Conservation (phyloP, 2,797 vertebrate species). For the Linurgus olivaceus region DNA sequence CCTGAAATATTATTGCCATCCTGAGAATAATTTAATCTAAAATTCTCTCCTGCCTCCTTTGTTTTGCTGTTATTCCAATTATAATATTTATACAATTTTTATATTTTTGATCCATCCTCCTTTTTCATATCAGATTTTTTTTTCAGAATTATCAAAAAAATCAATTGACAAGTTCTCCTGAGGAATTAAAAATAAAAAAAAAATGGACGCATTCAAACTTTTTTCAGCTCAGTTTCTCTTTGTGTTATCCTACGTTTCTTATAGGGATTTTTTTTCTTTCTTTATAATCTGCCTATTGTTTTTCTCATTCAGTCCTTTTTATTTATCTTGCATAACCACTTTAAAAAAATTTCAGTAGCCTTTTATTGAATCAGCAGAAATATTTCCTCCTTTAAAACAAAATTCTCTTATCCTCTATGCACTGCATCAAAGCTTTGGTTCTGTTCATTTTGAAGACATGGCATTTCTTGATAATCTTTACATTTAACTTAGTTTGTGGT, state of each 20-base stretch:
- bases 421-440: fast-evolving
- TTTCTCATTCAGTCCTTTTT: background rate
- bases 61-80: fast-evolving
- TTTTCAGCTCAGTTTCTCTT: background rate
- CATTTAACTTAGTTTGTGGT: background rate
- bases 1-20: background rate
- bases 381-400: background rate
- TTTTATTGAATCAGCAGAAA: background rate
- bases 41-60: background rate
- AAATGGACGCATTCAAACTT: fast-evolving
- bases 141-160: background rate
- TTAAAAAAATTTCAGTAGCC: background rate
- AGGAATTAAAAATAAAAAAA: background rate
- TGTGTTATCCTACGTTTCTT: background rate
- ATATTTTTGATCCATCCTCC: background rate
- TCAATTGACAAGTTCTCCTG: background rate
- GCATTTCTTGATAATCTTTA: slow-evolving; percentile 3
- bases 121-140: background rate
- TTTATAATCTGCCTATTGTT: background rate
- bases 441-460: background rate
- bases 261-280: fast-evolving
- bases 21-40: background rate
- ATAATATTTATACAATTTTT: background rate
- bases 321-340: background rate
- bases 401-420: background rate